phyloP scores from a whole-genome alignment of 2,797 vertebrate species.

The Manis pentadactyla region DNA sequence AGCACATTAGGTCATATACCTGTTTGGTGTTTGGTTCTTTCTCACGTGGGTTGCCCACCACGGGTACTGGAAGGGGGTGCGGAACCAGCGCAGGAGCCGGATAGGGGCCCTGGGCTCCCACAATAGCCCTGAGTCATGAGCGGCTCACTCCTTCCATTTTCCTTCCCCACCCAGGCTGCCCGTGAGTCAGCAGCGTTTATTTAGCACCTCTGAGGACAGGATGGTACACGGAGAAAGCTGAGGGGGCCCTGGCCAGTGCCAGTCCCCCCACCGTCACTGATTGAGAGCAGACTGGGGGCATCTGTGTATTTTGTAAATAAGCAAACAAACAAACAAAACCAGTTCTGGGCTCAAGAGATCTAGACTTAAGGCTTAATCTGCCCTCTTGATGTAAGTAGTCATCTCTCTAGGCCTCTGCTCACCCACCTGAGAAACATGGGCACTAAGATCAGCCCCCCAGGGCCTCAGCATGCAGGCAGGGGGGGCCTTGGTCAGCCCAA shows the following conservation, averaged over 20 bases:
- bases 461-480: background rate
- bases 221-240: background rate
- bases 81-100: accelerated
- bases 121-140: constrained; percentile 61
- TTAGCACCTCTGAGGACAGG: background rate
- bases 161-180: background rate
- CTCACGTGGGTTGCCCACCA: background rate
- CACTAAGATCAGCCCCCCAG: background rate
- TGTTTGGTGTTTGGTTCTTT: background rate
- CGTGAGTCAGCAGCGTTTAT: background rate
- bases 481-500: accelerated
- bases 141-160: constrained; percentile 18
- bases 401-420: background rate
- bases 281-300: background rate
- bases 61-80: background rate
- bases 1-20: background rate
- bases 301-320: background rate
- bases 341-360: background rate
- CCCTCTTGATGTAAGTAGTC: background rate
- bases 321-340: background rate
- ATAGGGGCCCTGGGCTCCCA: background rate
- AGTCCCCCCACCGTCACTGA: background rate
- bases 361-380: no score
- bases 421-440: background rate
- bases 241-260: background rate